Percentiles rank a stretch among this genome's conserved stretches.
Evolutionary conservation across 2,888 invertebrate species (phyloP).

Genomic region (Tanytarsus gracilentus): DNA sequence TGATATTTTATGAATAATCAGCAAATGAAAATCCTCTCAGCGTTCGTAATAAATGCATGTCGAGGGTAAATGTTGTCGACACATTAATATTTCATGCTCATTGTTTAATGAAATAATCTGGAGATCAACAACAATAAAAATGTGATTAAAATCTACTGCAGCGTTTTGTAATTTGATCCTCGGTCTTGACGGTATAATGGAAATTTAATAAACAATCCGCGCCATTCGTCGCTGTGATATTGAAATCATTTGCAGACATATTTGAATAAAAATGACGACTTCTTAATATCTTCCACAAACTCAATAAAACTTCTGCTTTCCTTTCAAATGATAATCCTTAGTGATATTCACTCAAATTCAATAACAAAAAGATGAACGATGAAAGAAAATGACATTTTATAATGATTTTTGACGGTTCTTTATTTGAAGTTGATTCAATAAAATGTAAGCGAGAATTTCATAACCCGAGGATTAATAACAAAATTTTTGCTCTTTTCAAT

Average conservation of each 20-base stretch:
- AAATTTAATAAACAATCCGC: too few relatives aligned
- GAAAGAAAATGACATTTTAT: not conserved
- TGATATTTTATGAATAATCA: not conserved
- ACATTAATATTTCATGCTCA: not conserved
- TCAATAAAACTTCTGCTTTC: not conserved
- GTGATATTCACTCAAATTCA: too few relatives aligned
- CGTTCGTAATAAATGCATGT: too few relatives aligned
- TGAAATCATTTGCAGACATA: constrained; percentile 18
- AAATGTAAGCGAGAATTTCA: constrained; percentile 19
- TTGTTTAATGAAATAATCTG: constrained; percentile 1
- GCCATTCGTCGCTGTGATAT: too few relatives aligned
- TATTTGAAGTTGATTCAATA: not conserved
- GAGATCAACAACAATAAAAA: not conserved
- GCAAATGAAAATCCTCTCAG: not conserved
- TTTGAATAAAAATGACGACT: not conserved
- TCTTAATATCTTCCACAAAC: constrained; percentile 10
- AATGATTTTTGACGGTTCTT: not conserved
- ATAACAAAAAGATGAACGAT: not conserved
- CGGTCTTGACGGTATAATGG: too few relatives aligned
- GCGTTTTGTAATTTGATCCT: too few relatives aligned
- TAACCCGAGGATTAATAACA: constrained; percentile 5
- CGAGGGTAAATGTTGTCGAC: not conserved
- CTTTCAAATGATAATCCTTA: not conserved
- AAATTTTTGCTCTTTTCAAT: not conserved
- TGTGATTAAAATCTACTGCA: not conserved